These are phyloP conservation scores for Vanacampus margaritifer DNA, from an alignment of 2,113 vertebrate species.

Conservation along the genomic window DNA sequence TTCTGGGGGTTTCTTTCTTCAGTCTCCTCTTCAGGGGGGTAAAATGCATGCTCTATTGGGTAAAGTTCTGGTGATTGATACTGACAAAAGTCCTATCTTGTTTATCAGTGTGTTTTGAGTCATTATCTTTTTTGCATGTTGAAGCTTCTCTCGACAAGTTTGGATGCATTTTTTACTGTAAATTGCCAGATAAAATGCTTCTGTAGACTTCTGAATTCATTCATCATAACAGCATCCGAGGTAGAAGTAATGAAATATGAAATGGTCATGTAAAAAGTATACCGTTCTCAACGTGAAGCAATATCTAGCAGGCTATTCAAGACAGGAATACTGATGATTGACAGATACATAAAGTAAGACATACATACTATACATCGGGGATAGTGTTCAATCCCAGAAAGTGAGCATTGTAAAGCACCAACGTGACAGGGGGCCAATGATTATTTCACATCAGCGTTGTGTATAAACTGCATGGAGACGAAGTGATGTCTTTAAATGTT, in stretches of 20 bases:
- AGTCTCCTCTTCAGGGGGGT: no score
- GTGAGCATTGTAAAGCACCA: background rate
- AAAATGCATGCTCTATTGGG: no score
- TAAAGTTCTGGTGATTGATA: no score
- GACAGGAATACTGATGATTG: background rate
- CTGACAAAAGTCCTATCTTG: no score
- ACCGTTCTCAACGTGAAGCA: background rate
- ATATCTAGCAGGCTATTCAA: background rate
- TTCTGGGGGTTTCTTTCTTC: no score
- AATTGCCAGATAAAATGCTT: no score
- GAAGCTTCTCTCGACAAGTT: no score
- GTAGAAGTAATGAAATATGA: background rate
- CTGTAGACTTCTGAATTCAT: background rate
- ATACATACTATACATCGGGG: background rate
- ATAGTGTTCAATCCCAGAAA: background rate
- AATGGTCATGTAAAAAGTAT: background rate
- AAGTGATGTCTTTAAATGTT: background rate
- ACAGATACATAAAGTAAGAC: background rate
- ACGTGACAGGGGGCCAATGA: background rate
- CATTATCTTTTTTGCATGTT: no score
- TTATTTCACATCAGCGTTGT: constrained; percentile 3
- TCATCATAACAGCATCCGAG: no score
- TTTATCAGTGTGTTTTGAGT: no score
- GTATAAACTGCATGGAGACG: background rate
- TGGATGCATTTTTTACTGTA: no score